Percentiles rank a stretch among this genome's conserved stretches.
phyloP scores from a whole-genome alignment of 2,888 invertebrate species.

The Netelia inedita region DNA sequence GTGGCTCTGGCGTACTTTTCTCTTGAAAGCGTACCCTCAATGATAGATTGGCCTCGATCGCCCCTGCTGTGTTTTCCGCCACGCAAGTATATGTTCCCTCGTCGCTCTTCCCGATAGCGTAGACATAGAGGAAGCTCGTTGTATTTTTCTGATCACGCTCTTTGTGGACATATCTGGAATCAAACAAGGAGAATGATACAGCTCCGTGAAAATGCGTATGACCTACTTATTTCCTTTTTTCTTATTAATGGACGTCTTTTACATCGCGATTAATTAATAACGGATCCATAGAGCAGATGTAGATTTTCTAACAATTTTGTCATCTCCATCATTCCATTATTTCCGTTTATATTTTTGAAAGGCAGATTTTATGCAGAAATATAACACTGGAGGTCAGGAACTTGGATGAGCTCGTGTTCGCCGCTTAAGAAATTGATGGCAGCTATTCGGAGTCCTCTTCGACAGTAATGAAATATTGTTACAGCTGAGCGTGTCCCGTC shows the following conservation, averaged over 20 bases:
- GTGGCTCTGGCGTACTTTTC: conserved; percentile 79
- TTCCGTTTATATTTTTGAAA: neutral
- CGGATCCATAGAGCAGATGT: neutral
- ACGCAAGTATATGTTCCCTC: conserved; percentile 95
- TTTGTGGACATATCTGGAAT: conserved; percentile 79
- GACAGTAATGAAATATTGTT: conserved; percentile 24
- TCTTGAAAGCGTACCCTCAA: conserved; percentile 89
- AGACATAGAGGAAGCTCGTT: conserved; percentile 78
- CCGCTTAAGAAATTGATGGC: conserved; percentile 9
- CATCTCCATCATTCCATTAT: neutral
- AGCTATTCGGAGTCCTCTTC: conserved; percentile 10
- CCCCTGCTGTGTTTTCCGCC: conserved; percentile 94
- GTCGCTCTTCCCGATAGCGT: conserved; percentile 85
- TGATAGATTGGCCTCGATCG: conserved; percentile 92
- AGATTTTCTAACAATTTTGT: neutral
- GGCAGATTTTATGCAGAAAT: neutral
- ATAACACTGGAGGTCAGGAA: neutral
- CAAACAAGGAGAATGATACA: conserved; percentile 34
- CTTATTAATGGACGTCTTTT: too few relatives aligned
- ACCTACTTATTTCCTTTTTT: neutral
- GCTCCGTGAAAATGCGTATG: neutral
- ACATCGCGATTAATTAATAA: too few relatives aligned
- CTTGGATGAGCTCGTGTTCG: neutral
- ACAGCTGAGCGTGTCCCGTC: neutral
- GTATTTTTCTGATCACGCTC: conserved; percentile 79